Conservation (phyloP, 2,113 vertebrate genomes). For the Anhinga anhinga region DNA sequence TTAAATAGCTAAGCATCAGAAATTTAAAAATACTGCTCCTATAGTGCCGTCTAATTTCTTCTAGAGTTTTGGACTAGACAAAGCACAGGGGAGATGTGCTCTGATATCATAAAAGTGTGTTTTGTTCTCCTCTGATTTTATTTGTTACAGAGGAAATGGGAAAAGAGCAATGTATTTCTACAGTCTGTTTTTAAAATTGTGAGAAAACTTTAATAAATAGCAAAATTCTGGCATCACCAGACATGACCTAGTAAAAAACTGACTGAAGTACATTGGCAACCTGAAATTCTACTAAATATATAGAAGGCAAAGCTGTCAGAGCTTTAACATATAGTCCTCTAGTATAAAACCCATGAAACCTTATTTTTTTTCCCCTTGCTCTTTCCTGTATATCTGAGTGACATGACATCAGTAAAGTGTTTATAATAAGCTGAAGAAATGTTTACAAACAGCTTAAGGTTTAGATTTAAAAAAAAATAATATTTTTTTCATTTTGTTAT, state of each 20-base stretch:
- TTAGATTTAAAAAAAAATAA: background rate
- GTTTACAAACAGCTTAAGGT: background rate
- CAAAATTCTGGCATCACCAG: background rate
- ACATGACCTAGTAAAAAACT: background rate
- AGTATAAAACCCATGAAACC: background rate
- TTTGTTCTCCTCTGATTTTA: background rate
- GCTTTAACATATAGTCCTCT: background rate
- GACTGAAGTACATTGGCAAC: background rate
- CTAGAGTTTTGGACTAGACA: background rate
- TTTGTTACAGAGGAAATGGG: background rate
- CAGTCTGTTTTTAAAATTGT: background rate
- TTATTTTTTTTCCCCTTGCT: background rate
- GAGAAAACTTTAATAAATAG: background rate
- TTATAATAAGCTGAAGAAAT: background rate
- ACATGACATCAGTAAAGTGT: background rate
- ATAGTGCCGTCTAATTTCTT: background rate
- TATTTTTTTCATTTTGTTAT: background rate
- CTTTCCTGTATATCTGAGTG: background rate
- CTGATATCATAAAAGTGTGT: background rate
- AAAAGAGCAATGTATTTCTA: background rate
- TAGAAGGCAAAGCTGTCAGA: background rate
- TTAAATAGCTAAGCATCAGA: background rate
- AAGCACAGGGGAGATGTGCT: background rate
- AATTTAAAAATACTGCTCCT: background rate
- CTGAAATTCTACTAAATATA: background rate